phyloP scores from a whole-genome alignment of 2,113 vertebrate genomes.

The Toxostoma redivivum region DNA sequence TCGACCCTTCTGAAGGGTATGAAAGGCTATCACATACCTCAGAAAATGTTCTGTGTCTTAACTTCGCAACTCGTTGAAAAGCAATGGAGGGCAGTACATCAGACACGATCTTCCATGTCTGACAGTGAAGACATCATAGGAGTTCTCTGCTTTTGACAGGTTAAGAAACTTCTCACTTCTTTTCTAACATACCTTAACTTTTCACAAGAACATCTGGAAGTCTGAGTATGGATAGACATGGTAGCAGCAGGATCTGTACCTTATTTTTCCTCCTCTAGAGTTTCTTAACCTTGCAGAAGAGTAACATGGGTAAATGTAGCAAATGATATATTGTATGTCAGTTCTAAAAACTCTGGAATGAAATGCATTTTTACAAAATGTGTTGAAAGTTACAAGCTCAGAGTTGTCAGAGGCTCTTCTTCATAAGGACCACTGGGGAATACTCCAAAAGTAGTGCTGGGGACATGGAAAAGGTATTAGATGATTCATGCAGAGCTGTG shows the following conservation, averaged over 20 bases:
- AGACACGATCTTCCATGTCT: conserved; percentile 31
- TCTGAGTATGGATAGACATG: neutral
- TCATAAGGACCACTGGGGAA: neutral
- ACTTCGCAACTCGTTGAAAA: conserved; percentile 20
- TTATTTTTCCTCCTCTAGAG: neutral
- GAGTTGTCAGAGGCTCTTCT: neutral
- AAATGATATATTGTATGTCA: neutral
- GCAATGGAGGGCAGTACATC: conserved; percentile 31
- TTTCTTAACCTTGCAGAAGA: neutral
- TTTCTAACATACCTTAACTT: neutral
- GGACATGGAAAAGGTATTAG: neutral
- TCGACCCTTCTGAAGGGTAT: conserved; percentile 65
- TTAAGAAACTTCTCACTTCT: conserved; percentile 47
- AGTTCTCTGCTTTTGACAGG: conserved; percentile 49
- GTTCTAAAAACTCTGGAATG: neutral
- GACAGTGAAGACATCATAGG: conserved; percentile 50
- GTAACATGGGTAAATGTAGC: neutral
- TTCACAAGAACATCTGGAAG: neutral
- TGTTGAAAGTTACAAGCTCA: neutral
- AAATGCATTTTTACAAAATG: neutral
- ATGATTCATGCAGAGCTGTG: neutral
- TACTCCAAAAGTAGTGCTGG: neutral
- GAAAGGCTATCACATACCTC: conserved; percentile 49
- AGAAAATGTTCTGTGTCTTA: conserved; percentile 38
- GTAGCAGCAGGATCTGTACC: neutral